Conservation (phyloP, 2,113 vertebrate species). For the Epinephelus cyanopodus region DNA sequence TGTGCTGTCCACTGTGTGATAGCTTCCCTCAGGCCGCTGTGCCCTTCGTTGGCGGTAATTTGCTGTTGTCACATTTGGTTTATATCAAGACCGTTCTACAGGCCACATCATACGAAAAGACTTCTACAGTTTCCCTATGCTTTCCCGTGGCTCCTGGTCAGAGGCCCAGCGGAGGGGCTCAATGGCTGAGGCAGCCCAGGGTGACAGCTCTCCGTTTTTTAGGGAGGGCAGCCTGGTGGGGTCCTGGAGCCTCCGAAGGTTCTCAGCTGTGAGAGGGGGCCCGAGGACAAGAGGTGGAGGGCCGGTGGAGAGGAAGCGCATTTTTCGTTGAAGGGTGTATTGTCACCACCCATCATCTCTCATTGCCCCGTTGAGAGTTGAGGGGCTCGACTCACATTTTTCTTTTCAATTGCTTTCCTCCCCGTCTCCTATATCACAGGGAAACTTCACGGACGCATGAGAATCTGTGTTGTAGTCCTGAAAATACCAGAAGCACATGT, state of each 20-base stretch:
- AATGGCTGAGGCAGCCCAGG: slow-evolving; percentile 52
- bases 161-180: slow-evolving; percentile 70
- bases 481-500: slow-evolving; percentile 26
- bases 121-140: slow-evolving; percentile 63
- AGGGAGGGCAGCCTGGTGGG: slow-evolving; percentile 57
- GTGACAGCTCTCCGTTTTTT: slow-evolving; percentile 70
- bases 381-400: slow-evolving; percentile 67
- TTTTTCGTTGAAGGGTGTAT: slow-evolving; percentile 77
- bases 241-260: slow-evolving; percentile 62
- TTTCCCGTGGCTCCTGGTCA: slow-evolving; percentile 68
- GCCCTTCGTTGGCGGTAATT: slow-evolving; percentile 77
- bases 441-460: slow-evolving; percentile 45
- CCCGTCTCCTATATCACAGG: slow-evolving; percentile 67
- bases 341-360: slow-evolving; percentile 81
- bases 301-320: slow-evolving; percentile 62
- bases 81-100: slow-evolving; percentile 69
- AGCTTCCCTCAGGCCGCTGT: slow-evolving; percentile 66
- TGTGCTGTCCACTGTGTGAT: slow-evolving; percentile 73
- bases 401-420: slow-evolving; percentile 60
- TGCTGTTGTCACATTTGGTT: slow-evolving; percentile 78
- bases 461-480: slow-evolving; percentile 23
- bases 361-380: slow-evolving; percentile 71
- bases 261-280: slow-evolving; percentile 70
- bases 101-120: slow-evolving; percentile 74
- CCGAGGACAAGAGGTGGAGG: slow-evolving; percentile 53